A percentile compares a stretch with the other conserved stretches of the same genome.
Conservation (phyloP, 2,797 vertebrate genomes). For the Argentina silus region DNA sequence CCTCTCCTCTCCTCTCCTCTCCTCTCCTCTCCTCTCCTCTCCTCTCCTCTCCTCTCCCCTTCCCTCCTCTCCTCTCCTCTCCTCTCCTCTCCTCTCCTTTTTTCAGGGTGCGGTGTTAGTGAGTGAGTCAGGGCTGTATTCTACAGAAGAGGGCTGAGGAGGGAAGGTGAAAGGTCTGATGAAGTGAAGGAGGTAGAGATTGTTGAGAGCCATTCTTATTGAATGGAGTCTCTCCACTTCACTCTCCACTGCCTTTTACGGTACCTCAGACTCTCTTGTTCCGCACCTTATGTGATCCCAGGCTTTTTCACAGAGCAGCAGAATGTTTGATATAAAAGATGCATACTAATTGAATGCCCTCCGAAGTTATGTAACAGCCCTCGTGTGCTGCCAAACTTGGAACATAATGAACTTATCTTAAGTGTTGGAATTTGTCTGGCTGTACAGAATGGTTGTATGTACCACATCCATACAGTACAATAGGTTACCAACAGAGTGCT, state of each 20-base stretch:
- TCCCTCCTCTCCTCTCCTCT: too few relatives aligned
- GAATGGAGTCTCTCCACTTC: not conserved
- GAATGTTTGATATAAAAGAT: not conserved
- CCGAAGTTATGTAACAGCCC: not conserved
- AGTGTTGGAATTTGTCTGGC: not conserved
- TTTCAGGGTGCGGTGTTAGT: too few relatives aligned
- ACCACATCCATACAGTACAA: not conserved
- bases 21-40: not conserved
- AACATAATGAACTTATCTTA: not conserved
- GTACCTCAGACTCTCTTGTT: too few relatives aligned
- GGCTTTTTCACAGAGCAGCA: too few relatives aligned
- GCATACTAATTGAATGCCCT: not conserved
- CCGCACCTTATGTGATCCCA: too few relatives aligned
- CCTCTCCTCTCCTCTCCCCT: not conserved
- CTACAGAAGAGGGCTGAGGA: not conserved
- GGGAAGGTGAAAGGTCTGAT: constrained; percentile 21
- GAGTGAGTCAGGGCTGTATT: not conserved
- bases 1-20: too few relatives aligned
- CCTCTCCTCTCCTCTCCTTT: not conserved
- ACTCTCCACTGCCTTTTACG: too few relatives aligned
- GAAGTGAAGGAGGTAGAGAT: constrained; percentile 28
- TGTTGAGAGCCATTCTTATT: not conserved
- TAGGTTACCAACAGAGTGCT: not conserved
- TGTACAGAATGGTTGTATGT: not conserved
- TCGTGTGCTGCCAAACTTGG: not conserved